Base-by-base conservation (phyloP, 2,113 vertebrate species). In the Ailuropoda melanoleuca region DNA sequence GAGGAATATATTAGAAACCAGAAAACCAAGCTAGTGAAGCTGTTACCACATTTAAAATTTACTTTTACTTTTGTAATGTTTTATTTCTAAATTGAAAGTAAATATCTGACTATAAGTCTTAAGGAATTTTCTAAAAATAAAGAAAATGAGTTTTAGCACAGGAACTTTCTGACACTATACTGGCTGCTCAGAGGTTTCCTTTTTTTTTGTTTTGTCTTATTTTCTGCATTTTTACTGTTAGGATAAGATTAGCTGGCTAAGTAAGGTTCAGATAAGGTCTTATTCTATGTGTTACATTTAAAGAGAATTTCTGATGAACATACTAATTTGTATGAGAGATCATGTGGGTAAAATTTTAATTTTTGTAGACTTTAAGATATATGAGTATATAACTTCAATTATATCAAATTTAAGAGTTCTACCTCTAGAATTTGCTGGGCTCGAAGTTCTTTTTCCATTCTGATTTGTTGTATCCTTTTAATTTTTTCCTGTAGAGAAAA, bases 401-500 rank as follows among this genome's bases (percentile, higher is more conserved):
- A 13, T 53, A 96, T 82, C 93, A 88, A 37, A 96, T 95, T 86
- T 39, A 93, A 81, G 58, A 94, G 95, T 96, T 98, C 93, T 99
- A 99, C 99, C 99, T 99, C 99, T 74, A 99, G 98, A 99, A 99
- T 99, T 98, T 99, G 99, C 98, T 99, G 99, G 95, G 99, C 99
- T 98, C 99, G 99, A 98, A 99, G 99, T 99, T 99, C 99, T 98
- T 99, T 99, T 99, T 99, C 99, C 99, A 99, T 99, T 98, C 99
- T 99, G 97, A 99, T 99, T 98, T 99, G 99, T 98, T 99, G 99
- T 98, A 99, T 99, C 98, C 99, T 99, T 98, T 99, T 99, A 97
- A 99, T 99, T 99, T 99, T 99, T 98, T 99, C 99, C 99, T 99
- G 87, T 21, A 97, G 96, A 72, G 98, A 97, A 72, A 96, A 98